phyloP scores from a whole-genome alignment of 1,140 invertebrate genomes.

The Drosophila sp. region DNA sequence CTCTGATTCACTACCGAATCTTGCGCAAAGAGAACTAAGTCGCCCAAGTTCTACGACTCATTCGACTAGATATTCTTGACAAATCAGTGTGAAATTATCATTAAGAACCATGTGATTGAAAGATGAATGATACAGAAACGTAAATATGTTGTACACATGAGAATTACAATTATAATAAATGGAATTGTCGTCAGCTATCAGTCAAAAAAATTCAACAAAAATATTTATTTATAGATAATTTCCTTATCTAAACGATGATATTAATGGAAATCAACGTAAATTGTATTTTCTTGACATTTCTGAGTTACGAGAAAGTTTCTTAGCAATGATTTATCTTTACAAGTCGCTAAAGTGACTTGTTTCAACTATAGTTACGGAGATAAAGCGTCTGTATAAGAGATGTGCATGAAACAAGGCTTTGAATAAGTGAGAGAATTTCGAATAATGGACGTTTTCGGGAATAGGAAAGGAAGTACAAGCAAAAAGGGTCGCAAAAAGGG shows the following conservation, averaged over 20 bases:
- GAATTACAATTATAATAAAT: neutral
- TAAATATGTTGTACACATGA: neutral
- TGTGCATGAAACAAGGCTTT: no score
- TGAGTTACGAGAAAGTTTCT: neutral
- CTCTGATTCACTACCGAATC: neutral
- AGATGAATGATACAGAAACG: neutral
- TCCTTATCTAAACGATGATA: neutral
- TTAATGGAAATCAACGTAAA: neutral
- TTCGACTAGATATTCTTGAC: neutral
- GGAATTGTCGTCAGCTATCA: neutral
- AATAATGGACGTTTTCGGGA: no score
- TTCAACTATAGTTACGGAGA: no score
- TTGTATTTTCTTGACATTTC: neutral
- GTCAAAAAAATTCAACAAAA: conserved; percentile 1
- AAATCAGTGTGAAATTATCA: neutral
- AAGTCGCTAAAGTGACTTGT: no score
- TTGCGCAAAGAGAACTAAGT: neutral
- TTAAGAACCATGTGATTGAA: neutral
- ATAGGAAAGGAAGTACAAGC: no score
- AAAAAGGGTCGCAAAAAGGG: no score
- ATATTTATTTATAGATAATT: conserved; percentile 3
- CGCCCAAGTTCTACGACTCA: neutral
- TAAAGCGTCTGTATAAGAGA: no score
- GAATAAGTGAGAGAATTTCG: no score
- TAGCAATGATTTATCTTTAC: neutral